Percentiles rank a stretch among this genome's conserved stretches.
Evolutionary conservation across 2,888 invertebrate genomes (phyloP).

Genomic region (Hypselothyrea guttata): DNA sequence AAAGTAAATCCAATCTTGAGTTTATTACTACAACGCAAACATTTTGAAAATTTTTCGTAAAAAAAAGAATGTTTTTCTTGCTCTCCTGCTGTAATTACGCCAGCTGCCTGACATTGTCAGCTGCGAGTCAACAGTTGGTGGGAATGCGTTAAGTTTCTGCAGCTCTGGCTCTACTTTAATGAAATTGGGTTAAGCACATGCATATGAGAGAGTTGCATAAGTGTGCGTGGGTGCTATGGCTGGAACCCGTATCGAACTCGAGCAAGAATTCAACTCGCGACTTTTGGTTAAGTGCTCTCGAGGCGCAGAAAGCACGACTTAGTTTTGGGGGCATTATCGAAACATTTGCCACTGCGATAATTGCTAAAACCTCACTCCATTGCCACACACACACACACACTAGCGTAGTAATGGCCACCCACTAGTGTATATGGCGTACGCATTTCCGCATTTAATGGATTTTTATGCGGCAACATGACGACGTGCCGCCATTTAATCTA

Average conservation of each 20-base stretch:
- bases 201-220: neutral
- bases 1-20: conserved; percentile 29
- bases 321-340: conserved; percentile 41
- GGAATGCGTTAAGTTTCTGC: conserved; percentile 19
- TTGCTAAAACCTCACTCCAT: conserved; percentile 47
- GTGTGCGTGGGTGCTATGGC: conserved; percentile 2
- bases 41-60: conserved; percentile 14
- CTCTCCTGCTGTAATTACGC: conserved; percentile 24
- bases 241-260: conserved; percentile 41
- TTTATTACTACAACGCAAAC: conserved; percentile 24
- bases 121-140: neutral
- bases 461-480: conserved; percentile 63
- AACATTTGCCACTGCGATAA: conserved; percentile 65
- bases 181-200: conserved; percentile 61
- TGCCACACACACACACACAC: conserved; percentile 18
- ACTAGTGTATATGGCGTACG: conserved; percentile 21
- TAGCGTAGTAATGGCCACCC: conserved; percentile 1
- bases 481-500: conserved; percentile 73
- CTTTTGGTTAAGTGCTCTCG: conserved; percentile 48
- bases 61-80: conserved; percentile 1
- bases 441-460: conserved; percentile 69
- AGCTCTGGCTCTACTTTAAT: conserved; percentile 30
- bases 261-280: conserved; percentile 45
- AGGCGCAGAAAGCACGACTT: conserved; percentile 26
- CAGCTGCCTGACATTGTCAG: conserved; percentile 9